Evolutionary conservation across 1,140 invertebrate genomes (phyloP).

Genomic region (Ceratina japonica): DNA sequence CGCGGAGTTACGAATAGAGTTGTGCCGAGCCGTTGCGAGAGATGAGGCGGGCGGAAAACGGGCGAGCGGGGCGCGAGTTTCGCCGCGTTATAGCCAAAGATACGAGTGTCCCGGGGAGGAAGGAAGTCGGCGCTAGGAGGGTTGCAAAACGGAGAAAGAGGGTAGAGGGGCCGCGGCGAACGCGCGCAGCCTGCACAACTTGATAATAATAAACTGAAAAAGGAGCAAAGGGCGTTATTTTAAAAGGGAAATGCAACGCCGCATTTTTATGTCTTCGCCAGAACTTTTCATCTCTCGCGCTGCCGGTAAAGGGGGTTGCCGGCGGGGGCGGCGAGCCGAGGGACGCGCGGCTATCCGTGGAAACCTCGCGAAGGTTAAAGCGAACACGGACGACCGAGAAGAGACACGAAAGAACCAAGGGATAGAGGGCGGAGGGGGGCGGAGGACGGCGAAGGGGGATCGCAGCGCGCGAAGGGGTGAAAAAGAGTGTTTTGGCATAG

Average conservation of each 20-base stretch:
- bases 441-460: slow-evolving; percentile 25
- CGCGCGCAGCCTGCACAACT: slow-evolving; percentile 67
- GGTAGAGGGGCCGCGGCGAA: slow-evolving; percentile 24
- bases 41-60: slow-evolving; percentile 18
- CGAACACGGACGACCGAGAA: slow-evolving; percentile 47
- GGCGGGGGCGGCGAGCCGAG: slow-evolving; percentile 27
- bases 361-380: slow-evolving; percentile 50
- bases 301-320: slow-evolving; percentile 37
- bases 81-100: slow-evolving; percentile 59
- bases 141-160: slow-evolving; percentile 19
- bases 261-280: slow-evolving; percentile 80
- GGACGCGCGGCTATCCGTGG: slow-evolving; percentile 51
- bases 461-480: slow-evolving; percentile 22
- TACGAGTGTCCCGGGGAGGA: slow-evolving; percentile 34
- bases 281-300: slow-evolving; percentile 78
- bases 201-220: slow-evolving; percentile 80
- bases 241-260: slow-evolving; percentile 79
- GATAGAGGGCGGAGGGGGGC: slow-evolving; percentile 5
- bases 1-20: slow-evolving; percentile 69
- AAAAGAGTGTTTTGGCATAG: slow-evolving; percentile 13
- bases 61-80: slow-evolving; percentile 31
- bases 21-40: slow-evolving; percentile 27
- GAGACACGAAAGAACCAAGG: slow-evolving; percentile 45
- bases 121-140: slow-evolving; percentile 17
- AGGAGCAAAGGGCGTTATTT: slow-evolving; percentile 78